These are phyloP conservation scores for Apodemia mormo DNA, from an alignment of 2,888 invertebrate genomes.

Conservation along the genomic window DNA sequence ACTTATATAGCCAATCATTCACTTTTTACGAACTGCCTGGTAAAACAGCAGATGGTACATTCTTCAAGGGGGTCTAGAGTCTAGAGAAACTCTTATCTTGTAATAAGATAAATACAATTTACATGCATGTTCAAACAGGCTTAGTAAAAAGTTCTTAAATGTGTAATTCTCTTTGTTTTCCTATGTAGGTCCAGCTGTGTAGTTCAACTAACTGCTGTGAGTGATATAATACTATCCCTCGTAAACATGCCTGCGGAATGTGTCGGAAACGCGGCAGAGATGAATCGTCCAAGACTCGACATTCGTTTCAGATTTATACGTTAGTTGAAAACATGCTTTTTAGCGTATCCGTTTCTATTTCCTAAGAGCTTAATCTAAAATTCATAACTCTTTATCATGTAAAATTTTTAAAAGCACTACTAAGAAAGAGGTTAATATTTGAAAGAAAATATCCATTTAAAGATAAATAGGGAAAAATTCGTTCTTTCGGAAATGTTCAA, in stretches of 20 bases:
- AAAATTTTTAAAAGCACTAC: background rate
- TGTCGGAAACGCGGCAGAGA: background rate
- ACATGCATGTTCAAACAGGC: no score
- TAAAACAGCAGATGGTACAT: no score
- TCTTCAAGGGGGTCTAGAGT: no score
- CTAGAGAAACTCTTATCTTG: no score
- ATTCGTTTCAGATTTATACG: background rate
- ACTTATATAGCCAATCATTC: no score
- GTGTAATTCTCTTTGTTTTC: background rate
- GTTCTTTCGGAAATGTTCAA: background rate
- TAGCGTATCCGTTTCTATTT: background rate
- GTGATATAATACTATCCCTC: background rate
- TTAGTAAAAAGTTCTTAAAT: no score
- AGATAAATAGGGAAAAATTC: background rate
- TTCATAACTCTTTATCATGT: conserved; percentile 1
- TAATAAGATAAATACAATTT: no score
- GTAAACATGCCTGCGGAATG: background rate
- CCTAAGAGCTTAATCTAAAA: background rate
- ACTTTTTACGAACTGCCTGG: no score
- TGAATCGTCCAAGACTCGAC: background rate
- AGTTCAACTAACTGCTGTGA: background rate
- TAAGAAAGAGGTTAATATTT: background rate
- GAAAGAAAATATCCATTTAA: background rate
- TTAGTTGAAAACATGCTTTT: background rate
- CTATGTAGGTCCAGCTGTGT: background rate